phyloP scores from a whole-genome alignment of 2,113 vertebrate species.

The Rhabdomys dilectus region DNA sequence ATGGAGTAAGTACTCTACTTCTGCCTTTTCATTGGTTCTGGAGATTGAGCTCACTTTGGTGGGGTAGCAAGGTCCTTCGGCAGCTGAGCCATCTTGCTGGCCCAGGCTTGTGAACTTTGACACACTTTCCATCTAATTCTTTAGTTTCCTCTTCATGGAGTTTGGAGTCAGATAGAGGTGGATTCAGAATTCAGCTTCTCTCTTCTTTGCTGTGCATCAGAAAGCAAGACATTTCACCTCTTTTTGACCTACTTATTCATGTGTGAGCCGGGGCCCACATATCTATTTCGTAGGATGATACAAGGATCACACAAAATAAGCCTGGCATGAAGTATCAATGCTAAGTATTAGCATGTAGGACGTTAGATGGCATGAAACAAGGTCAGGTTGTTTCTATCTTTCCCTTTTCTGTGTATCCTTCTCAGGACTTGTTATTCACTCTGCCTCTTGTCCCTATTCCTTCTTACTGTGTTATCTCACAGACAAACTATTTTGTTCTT shows the following conservation, averaged over 20 bases:
- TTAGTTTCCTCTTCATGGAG: not conserved
- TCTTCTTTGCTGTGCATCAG: not conserved
- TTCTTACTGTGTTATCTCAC: not conserved
- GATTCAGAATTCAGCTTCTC: not conserved
- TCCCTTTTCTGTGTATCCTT: not conserved
- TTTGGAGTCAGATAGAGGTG: not conserved
- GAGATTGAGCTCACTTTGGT: not conserved
- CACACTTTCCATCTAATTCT: not conserved
- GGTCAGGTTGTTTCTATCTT: fast-evolving
- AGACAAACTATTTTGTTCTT: not conserved
- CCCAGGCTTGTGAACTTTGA: not conserved
- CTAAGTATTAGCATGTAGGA: no score
- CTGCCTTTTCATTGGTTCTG: not conserved
- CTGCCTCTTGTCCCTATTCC: not conserved
- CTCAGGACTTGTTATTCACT: not conserved
- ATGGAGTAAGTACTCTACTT: not conserved
- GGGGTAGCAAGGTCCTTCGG: not conserved
- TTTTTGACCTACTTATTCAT: not conserved
- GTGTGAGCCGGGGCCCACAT: not conserved
- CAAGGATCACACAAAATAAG: not conserved
- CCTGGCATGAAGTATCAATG: not conserved
- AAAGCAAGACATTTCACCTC: not conserved
- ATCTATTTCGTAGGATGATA: not conserved
- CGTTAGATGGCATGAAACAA: not conserved
- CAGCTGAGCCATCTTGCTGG: not conserved